A percentile compares a stretch with the other conserved stretches of the same genome.
phyloP scores from a whole-genome alignment of 1,140 invertebrate genomes.

The Pogonomyrmex californicus region DNA sequence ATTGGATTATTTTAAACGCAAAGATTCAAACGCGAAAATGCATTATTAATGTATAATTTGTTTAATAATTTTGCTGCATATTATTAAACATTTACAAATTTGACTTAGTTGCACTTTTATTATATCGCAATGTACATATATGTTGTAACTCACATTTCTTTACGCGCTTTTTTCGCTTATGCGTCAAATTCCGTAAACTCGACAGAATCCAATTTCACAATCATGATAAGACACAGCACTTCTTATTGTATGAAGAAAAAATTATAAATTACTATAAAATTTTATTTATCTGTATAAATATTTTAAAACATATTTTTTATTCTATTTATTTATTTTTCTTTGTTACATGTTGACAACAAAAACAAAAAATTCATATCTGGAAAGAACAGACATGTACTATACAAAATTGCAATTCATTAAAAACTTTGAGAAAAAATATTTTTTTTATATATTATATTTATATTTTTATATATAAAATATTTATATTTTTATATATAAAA shows the following conservation, averaged over 20 bases:
- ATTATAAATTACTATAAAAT: background rate
- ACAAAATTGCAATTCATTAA: background rate
- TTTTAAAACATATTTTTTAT: background rate
- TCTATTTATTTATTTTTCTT: conserved; percentile 5
- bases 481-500: background rate
- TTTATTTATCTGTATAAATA: background rate
- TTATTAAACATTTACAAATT: conserved; percentile 29
- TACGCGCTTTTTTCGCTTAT: conserved; percentile 39
- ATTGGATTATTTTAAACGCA: background rate
- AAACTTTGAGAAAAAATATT: background rate
- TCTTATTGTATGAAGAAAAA: background rate
- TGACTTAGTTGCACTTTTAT: conserved; percentile 10
- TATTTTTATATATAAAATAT: background rate
- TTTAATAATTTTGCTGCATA: conserved; percentile 2
- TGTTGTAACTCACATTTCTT: background rate
- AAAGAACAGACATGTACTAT: background rate
- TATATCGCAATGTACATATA: conserved; percentile 12
- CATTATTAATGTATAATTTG: background rate
- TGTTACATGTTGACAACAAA: background rate
- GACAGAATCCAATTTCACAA: conserved; percentile 12
- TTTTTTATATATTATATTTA: background rate
- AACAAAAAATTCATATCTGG: background rate
- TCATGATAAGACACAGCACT: background rate
- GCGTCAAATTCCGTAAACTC: conserved; percentile 21
- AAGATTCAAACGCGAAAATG: background rate